Base-by-base conservation (phyloP, 2,797 vertebrate species). In the Amblyraja radiata region DNA sequence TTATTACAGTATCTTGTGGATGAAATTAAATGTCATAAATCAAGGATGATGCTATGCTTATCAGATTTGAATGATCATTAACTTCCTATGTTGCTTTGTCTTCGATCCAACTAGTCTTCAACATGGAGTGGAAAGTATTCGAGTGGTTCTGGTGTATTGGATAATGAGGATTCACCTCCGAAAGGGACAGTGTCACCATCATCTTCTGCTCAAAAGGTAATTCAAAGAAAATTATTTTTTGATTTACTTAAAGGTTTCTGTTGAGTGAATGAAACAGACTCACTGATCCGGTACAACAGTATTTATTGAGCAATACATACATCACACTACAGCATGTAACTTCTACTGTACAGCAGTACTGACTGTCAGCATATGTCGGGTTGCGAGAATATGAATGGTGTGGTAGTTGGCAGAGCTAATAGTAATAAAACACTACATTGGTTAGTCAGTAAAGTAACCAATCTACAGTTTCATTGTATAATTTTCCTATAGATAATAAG, bases 71-170 rank as follows among this genome's bases (percentile, higher is more conserved):
- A n/a, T n/a, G n/a, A n/a, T n/a, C n/a, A n/a, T n/a, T n/a, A n/a
- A n/a, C n/a, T n/a, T n/a, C 23, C 25, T 76, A 0, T 94, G 2
- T 94, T 8, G 39, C 94, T 93, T 39, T 63, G 6, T 93, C 73
- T 1, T 93, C 97, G 97, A 94, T 63, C 28, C 6, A 97, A 97
- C 90, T 74, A 98, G 97, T 77, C 96, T 97, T 93, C 99, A 98
- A 94, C 97, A 97, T 93, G 96, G 96, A 0, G 94, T 97, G 93
- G 95, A 95, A 0, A 95, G 97, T 11, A 93, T 93, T 54, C 95
- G 0, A 96, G 96, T 93, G 94, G 76, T 0, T 94, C 94, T 91
- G 95, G 93, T 18, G 95, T 94, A 39, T 95, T 94, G 94, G 96
- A 95, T 21, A 95, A 28, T 95, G 97, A 97, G 7, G 96, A 96